A percentile compares a stretch with the other conserved stretches of the same genome.
Conservation (phyloP, 23 tunicate species). For the Ciona savignyi region DNA sequence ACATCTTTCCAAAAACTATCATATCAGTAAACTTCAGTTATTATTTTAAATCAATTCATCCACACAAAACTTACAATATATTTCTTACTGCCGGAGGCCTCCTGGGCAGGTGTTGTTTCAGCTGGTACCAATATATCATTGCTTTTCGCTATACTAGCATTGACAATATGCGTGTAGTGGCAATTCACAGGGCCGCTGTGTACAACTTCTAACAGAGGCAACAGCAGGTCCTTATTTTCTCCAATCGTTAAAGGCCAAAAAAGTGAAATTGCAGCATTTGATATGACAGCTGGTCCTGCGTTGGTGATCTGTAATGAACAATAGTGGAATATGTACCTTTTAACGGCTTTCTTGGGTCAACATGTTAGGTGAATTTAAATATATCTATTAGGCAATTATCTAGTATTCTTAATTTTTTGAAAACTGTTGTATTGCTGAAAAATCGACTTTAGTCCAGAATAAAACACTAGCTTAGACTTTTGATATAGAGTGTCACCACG, state of each 20-base stretch:
- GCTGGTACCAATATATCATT: slow-evolving; percentile 8
- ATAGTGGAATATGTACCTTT: background rate
- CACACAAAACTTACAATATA: slow-evolving; percentile 4
- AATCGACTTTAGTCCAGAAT: too few relatives aligned
- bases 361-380: too few relatives aligned
- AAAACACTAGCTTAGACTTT: too few relatives aligned
- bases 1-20: too few relatives aligned
- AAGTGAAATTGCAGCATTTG: slow-evolving; percentile 31
- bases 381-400: slow-evolving; percentile 10
- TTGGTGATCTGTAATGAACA: slow-evolving; percentile 47
- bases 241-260: slow-evolving; percentile 48
- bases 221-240: slow-evolving; percentile 10
- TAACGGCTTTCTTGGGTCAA: too few relatives aligned
- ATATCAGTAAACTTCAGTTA: too few relatives aligned
- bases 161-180: slow-evolving; percentile 9
- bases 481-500: too few relatives aligned
- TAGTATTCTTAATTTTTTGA: too few relatives aligned
- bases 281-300: slow-evolving; percentile 61
- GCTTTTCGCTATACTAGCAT: slow-evolving; percentile 11
- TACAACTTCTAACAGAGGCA: slow-evolving; percentile 34
- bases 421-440: too few relatives aligned
- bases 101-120: background rate
- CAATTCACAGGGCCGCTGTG: slow-evolving; percentile 25
- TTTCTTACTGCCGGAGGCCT: background rate
- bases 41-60: too few relatives aligned